phyloP scores from a whole-genome alignment of 2,888 invertebrate genomes.

The Synergus umbraculus region DNA sequence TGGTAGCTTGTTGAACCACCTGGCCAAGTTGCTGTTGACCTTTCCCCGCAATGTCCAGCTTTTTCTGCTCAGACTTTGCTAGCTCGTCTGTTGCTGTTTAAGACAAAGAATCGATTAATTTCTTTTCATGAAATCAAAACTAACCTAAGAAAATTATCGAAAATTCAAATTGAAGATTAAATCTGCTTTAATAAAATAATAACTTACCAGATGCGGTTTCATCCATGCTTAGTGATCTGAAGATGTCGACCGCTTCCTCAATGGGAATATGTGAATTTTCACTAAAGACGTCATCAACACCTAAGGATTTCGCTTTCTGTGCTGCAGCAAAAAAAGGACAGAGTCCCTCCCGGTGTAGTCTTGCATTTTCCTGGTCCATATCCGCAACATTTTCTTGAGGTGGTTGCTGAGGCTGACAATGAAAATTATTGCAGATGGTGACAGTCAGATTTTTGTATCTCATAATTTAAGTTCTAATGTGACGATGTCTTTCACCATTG shows the following conservation, averaged over 20 bases:
- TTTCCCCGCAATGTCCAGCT: slow-evolving; percentile 66
- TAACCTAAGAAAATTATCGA: background rate
- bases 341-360: slow-evolving; percentile 68
- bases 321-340: slow-evolving; percentile 70
- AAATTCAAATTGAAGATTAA: background rate
- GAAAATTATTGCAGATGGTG: background rate
- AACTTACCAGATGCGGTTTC: slow-evolving; percentile 78
- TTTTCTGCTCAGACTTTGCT: slow-evolving; percentile 71
- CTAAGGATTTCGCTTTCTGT: slow-evolving; percentile 65
- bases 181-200: background rate
- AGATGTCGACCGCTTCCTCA: slow-evolving; percentile 74
- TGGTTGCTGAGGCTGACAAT: slow-evolving; percentile 47
- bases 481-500: slow-evolving; percentile 29
- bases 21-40: slow-evolving; percentile 70
- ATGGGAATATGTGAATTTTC: slow-evolving; percentile 74
- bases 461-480: background rate
- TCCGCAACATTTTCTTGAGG: slow-evolving; percentile 63
- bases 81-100: slow-evolving; percentile 66
- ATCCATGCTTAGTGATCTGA: slow-evolving; percentile 79
- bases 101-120: slow-evolving; percentile 34
- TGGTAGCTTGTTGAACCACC: slow-evolving; percentile 59
- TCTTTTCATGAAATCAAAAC: background rate
- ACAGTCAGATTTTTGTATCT: background rate
- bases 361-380: slow-evolving; percentile 66
- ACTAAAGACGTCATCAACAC: slow-evolving; percentile 67